phyloP scores from a whole-genome alignment of 2,888 invertebrate species.

The Lepas anatifera region DNA sequence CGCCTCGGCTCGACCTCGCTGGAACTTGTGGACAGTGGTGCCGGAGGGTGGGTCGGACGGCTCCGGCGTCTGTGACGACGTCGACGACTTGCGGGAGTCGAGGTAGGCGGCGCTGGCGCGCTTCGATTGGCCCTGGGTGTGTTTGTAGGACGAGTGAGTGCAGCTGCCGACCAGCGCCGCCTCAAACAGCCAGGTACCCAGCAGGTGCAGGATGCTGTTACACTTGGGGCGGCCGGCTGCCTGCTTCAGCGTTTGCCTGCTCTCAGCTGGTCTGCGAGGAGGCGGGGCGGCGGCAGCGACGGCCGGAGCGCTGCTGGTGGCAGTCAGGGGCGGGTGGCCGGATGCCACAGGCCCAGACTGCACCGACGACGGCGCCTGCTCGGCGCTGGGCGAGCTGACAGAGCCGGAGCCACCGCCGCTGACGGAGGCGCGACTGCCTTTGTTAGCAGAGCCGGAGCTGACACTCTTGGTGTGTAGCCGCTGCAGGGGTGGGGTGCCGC shows the following conservation, averaged over 20 bases:
- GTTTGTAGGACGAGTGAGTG: slow-evolving; percentile 31
- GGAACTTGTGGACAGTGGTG: slow-evolving; percentile 32
- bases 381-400: not conserved
- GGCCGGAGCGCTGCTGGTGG: not conserved
- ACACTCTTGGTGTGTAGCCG: slow-evolving; percentile 83
- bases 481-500: slow-evolving; percentile 50
- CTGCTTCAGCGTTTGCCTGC: not conserved
- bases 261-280: not conserved
- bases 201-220: slow-evolving; percentile 87
- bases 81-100: not conserved
- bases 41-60: slow-evolving; percentile 21
- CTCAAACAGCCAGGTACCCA: slow-evolving; percentile 94
- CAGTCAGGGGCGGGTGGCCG: not conserved
- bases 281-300: not conserved
- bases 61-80: not conserved
- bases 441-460: slow-evolving; percentile 60
- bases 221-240: slow-evolving; percentile 57
- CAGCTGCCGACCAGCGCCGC: slow-evolving; percentile 82
- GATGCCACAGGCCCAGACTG: too few species aligned
- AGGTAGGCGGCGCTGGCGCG: not conserved
- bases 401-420: too few species aligned
- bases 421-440: not conserved
- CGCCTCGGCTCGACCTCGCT: slow-evolving; percentile 77
- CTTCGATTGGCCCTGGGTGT: not conserved
- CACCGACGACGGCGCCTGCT: not conserved